phyloP scores from a whole-genome alignment of 2,797 vertebrate species.

The Monodelphis domestica region DNA sequence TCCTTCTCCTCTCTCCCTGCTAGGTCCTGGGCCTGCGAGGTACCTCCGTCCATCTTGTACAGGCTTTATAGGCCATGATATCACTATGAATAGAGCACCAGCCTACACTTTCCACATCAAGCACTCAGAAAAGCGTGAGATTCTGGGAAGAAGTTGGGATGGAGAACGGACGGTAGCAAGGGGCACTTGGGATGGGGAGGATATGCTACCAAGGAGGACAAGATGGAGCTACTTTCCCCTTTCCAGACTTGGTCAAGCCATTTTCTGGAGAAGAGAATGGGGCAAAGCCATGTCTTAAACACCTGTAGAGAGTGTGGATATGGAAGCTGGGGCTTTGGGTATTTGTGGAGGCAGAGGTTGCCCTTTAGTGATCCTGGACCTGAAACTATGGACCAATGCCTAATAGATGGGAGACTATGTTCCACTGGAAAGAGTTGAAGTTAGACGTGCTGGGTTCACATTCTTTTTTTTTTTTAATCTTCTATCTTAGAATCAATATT shows the following conservation, averaged over 20 bases:
- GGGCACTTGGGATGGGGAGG: background rate
- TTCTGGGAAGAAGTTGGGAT: background rate
- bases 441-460: background rate
- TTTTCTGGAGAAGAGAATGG: background rate
- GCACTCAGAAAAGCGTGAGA: conserved; percentile 67
- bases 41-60: conserved; percentile 70
- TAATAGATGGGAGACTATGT: background rate
- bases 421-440: background rate
- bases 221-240: background rate
- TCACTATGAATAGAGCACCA: conserved; percentile 67
- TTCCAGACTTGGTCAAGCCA: background rate
- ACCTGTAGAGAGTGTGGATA: background rate
- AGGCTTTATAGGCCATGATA: conserved; percentile 45
- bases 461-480: no score
- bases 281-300: background rate
- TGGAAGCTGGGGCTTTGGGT: background rate
- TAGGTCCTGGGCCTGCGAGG: conserved; percentile 71
- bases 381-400: background rate
- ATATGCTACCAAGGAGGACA: background rate
- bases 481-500: no score
- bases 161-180: background rate
- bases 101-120: conserved; percentile 45
- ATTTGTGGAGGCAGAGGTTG: background rate
- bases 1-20: background rate
- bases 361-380: background rate